Conservation (phyloP, 2,113 vertebrate species). For the Turnix velox region DNA sequence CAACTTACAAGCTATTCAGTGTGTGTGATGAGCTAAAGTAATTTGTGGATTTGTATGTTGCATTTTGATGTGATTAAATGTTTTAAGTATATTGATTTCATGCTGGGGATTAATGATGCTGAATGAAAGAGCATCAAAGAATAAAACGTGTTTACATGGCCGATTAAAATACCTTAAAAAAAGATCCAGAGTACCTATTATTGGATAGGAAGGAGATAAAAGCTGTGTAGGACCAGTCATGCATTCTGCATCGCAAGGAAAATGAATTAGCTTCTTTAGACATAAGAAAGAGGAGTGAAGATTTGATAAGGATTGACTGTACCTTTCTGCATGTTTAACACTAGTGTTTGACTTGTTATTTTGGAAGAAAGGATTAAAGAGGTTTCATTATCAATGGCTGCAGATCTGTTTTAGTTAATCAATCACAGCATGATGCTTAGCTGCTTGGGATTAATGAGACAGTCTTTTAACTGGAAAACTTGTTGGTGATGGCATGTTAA, state of each 20-base stretch:
- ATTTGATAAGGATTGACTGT: slow-evolving; percentile 33
- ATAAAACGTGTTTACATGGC: slow-evolving; percentile 50
- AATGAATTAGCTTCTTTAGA: slow-evolving; percentile 17
- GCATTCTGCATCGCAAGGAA: background rate
- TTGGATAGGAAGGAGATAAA: background rate
- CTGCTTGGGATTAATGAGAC: slow-evolving; percentile 36
- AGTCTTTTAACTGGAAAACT: background rate
- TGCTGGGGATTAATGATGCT: slow-evolving; percentile 66
- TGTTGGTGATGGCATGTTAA: background rate
- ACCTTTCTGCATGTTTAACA: slow-evolving; percentile 15
- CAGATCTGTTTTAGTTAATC: slow-evolving; percentile 32
- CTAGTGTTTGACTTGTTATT: background rate
- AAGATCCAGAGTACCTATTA: slow-evolving; percentile 15
- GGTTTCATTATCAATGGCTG: slow-evolving; percentile 30
- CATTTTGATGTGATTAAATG: slow-evolving; percentile 58
- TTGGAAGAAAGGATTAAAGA: slow-evolving; percentile 50
- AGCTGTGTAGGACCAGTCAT: background rate
- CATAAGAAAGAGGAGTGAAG: background rate
- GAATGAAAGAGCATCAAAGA: slow-evolving; percentile 59
- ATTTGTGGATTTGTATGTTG: slow-evolving; percentile 48
- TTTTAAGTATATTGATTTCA: slow-evolving; percentile 68
- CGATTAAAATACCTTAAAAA: slow-evolving; percentile 35
- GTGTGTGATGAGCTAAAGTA: slow-evolving; percentile 33
- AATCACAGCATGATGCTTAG: slow-evolving; percentile 47
- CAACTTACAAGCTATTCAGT: background rate